Conservation (phyloP, 2,797 vertebrate species). For the Parauchenoglanis punctatus region DNA sequence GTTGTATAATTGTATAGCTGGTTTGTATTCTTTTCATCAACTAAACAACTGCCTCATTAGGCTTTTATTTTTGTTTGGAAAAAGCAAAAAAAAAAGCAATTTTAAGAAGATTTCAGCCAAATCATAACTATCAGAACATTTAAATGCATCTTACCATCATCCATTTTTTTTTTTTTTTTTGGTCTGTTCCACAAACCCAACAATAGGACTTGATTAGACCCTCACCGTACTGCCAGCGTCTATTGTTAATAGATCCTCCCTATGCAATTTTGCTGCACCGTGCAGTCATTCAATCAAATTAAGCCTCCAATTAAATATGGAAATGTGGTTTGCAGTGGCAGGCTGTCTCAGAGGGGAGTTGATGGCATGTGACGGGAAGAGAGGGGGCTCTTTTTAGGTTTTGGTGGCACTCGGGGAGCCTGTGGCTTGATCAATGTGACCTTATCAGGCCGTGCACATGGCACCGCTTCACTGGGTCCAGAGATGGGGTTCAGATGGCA, state of each 20-base stretch:
- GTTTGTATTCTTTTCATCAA: neutral
- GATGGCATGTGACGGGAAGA: conserved; percentile 65
- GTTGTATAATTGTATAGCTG: conserved; percentile 13
- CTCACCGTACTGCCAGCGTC: conserved; percentile 45
- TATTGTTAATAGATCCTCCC: conserved; percentile 58
- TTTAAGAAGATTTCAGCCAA: neutral
- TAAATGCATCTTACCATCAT: conserved; percentile 45
- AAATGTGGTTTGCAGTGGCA: conserved; percentile 92
- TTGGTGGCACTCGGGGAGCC: conserved; percentile 53
- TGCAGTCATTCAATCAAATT: conserved; percentile 78
- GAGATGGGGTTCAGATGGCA: conserved; percentile 51
- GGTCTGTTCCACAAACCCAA: conserved; percentile 28
- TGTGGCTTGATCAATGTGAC: conserved; percentile 80
- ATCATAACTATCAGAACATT: conserved; percentile 29
- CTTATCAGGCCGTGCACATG: conserved; percentile 83
- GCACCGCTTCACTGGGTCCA: conserved; percentile 73
- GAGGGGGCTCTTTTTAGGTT: conserved; percentile 23
- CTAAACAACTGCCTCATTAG: neutral
- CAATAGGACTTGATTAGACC: conserved; percentile 59
- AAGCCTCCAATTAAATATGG: conserved; percentile 94
- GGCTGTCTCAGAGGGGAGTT: conserved; percentile 79
- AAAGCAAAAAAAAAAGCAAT: no score
- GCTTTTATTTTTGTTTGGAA: no score
- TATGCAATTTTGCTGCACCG: conserved; percentile 56
- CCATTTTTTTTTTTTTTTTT: neutral